A percentile compares a stretch with the other conserved stretches of the same genome.
Evolutionary conservation across 92 coral and sea anemone species (phyloP).

Genomic region (Zoanthus sociatus): DNA sequence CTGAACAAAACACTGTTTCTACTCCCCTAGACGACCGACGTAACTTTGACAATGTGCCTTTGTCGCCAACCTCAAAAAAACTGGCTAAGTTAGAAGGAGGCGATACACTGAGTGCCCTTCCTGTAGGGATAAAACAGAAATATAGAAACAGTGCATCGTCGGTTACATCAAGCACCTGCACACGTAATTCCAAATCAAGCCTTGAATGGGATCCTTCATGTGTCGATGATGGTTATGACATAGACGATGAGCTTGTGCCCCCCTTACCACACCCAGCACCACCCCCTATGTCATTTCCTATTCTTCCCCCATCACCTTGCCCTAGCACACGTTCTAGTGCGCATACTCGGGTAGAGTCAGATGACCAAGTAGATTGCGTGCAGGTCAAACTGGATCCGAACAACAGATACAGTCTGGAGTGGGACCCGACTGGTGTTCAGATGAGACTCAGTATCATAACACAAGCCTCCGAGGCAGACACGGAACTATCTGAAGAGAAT

Average conservation of each 20-base stretch:
- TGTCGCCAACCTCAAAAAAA: constrained; percentile 72
- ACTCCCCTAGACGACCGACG: constrained; percentile 47
- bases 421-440: constrained; percentile 99
- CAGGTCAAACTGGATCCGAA: constrained; percentile 76
- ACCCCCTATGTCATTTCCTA: constrained; percentile 61
- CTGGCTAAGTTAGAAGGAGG: constrained; percentile 88
- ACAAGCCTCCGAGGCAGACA: constrained; percentile 79
- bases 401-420: constrained; percentile 95
- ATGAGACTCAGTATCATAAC: constrained; percentile 92
- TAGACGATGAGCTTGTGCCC: constrained; percentile 88
- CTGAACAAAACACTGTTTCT: constrained; percentile 50
- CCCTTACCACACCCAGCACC: constrained; percentile 93
- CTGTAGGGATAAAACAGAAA: constrained; percentile 82
- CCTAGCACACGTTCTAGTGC: constrained; percentile 56
- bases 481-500: constrained; percentile 28
- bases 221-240: constrained; percentile 75
- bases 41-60: constrained; percentile 37
- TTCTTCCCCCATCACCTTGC: constrained; percentile 72
- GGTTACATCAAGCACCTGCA: constrained; percentile 67
- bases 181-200: constrained; percentile 77
- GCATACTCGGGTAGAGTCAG: constrained; percentile 29
- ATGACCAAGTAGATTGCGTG: constrained; percentile 73
- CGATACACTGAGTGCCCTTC: constrained; percentile 88
- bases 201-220: constrained; percentile 96
- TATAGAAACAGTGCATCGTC: constrained; percentile 81